Base-by-base conservation (phyloP, 2,113 vertebrate genomes). In the Shinisaurus crocodilurus region DNA sequence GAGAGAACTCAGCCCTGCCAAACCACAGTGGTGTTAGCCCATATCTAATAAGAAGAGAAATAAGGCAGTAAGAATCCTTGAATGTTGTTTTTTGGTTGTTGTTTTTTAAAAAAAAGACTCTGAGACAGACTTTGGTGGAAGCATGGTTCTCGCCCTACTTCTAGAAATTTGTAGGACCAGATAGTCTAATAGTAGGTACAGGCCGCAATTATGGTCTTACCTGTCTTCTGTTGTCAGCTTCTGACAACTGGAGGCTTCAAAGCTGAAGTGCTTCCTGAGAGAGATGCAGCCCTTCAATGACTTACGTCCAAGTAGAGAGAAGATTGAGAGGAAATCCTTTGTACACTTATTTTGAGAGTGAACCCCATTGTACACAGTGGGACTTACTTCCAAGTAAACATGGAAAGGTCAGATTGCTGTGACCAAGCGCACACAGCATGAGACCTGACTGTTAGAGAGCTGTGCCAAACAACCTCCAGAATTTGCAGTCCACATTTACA, bases 361-460 rank as follows among this genome's bases (percentile, higher is more conserved):
- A 83, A n/a, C n/a, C 88, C 70, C 1, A n/a, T 18, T 77, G 86
- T 18, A 63, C 37, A 87, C 50, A 67, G 34, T n/a, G 13, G 1
- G 29, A n/a, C 37, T 70, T 82, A 23, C 50, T 89, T 84, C 70
- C 43, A 9, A 43, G 82, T 89, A 60, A 89, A 89, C 34, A 89
- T 84, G 57, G 81, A 89, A 89, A 89, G 70, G 81, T 89, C 69
- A 83, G 12, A 75, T 10, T 32, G 15, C 16, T 18, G 34, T 63
- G 20, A 81, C 48, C 88, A 84, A 84, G 45, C 29, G n/a, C 43
- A 34, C 72, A 67, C 72, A 63, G 29, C 60, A 79, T 48, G 40
- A n/a, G 43, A 40, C 60, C 12, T 4, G 43, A 48, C 15, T 57
- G 23, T 43, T 40, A 60, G 74, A 69, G 29, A 87, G 50, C 27